Base-by-base conservation (phyloP, 2,797 vertebrate species). In the Pangasius mekongensis region DNA sequence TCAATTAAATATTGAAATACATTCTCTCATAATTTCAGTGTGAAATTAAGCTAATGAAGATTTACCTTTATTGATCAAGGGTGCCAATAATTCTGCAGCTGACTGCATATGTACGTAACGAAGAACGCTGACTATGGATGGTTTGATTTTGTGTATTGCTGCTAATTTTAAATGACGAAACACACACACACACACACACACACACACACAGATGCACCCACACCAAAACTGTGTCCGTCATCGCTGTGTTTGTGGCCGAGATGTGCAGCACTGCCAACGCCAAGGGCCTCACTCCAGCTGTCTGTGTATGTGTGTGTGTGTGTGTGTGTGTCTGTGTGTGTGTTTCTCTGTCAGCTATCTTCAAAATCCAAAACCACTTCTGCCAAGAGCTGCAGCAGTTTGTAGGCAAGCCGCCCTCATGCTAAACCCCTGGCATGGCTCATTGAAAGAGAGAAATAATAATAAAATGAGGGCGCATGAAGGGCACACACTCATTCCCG, bases 311-410 rank as follows among this genome's bases (percentile, higher is more conserved):
- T 85, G 66, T 85, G 52, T 74, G 64, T 78, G 69, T 84, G 83
- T 91, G 71, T 91, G 84, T 84, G 86, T 87, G 64, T 13, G 87
- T 86, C 84, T 81, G 60, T 84, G 76, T 86, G 43, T 66, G 76
- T 85, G 62, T 87, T 56, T 87, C 85, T 86, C 83, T 47, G 67
- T 83, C 71, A 84, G 81, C 77, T 85, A 86, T 87, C 88, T 90
- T 89, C 67, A 88, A 89, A 83, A 87, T 91, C 87, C 85, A 77
- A 66, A 83, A 73, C 9, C 74, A 8, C 88, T 85, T 88, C 73
- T 90, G 91, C 90, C 90, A 92, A 90, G 86, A 91, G 77, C 86
- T 85, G 90, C 83, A 87, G 89, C 84, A 71, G 86, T 91, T 89
- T 87, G 89, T 83, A 89, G 91, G 91, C 89, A 92, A 78, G 82